Base-by-base conservation (phyloP, 2,888 invertebrate species). In the Ophraella communa region DNA sequence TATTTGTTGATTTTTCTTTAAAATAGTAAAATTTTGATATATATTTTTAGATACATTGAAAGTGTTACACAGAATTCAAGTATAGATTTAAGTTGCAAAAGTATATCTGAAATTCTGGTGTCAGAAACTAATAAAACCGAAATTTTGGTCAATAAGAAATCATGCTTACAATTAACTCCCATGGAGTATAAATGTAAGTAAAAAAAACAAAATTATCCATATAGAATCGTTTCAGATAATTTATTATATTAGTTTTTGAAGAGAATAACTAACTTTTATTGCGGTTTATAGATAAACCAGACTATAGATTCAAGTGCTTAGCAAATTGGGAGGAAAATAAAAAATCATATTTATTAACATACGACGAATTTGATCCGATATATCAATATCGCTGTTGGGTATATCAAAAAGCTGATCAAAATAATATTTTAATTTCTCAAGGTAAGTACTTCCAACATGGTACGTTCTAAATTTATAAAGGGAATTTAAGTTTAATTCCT, bases 271-370 rank as follows among this genome's bases (percentile, higher is more conserved):
- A n/a, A n/a, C n/a, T n/a, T 39, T 17, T 58, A 39, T 18, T 42
- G n/a, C 30, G 10, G 27, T 30, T 23, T 30, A 73, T 87, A 90
- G 89, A 86, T 69, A 94, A 95, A 79, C 95, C 97, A 1, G 98
- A 98, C 86, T 95, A 96, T 78, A 91, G 89, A 80, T 91, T 98
- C 91, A 95, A 95, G 79, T 98, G 98, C 79, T 95, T 98, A 74
- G 98, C 97, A 0, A 98, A 89, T 82, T 98, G 97, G 96, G 96
- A 96, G 82, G 98, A 98, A 81, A 98, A 98, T 85, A 86, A 97
- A 35, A 95, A 93, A 80, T 98, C 98, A 0, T 98, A 98, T 82
- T 84, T 98, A 44, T 93, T 98, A 61, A 98, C 98, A 0, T 96
- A 93, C 80, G 98, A 98, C 80, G 96, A 96, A 79, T 86, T 97